Evolutionary conservation across 35 echinoderm and acorn worm species (phyloP), one percentile per base, ranked within the genome.

Genomic region (Ophioderma brevispina): DNA sequence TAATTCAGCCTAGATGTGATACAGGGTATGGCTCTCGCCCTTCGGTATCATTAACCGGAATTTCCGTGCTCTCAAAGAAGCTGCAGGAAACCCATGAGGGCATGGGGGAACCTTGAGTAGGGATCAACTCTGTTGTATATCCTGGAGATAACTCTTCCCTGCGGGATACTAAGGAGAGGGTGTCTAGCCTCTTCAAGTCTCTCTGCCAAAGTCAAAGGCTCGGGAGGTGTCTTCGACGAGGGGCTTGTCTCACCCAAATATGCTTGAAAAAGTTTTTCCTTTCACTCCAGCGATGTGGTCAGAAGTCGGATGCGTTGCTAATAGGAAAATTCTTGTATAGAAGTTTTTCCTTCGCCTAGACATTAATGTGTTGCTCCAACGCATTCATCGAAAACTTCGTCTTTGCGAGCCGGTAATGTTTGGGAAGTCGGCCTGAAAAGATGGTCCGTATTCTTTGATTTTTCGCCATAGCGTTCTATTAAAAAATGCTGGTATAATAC

Each of bases 401-500:
- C 36, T 25, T 81, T 49, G 28, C 42, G 39, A 19, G 64, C 36
- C 1, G 5, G 81, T 55, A 98, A 98, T 30, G 52, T 35, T 25
- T 52, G 17, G n/a, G 43, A 98, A 86, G 28, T 98, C 96, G 30
- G 55, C 18, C 25, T 77, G 25, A 77, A 98, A 98, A 6, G 35
- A 37, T 13, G 90, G 86, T 38, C 96, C 96, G 63, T 95, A 98
- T 35, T 90, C 64, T 18, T 79, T 41, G 17, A 98, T 92, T 49
- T 92, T 95, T 18, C 83, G 30, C 96, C 96, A 98, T 6, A 98
- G 82, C 21, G 90, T 92, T 33, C 50, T 13, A 52, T 98, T 98
- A 40, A 98, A n/a, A n/a, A 95, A 82, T 95, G 77, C 13, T 92
- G 37, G 76, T 95, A 98, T 31, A 98, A 50, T 33, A 78, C 38